Percentiles rank a stretch among this genome's conserved stretches.
Evolutionary conservation across 2,113 vertebrate species (phyloP).

Genomic region (Erythrocebus patas): DNA sequence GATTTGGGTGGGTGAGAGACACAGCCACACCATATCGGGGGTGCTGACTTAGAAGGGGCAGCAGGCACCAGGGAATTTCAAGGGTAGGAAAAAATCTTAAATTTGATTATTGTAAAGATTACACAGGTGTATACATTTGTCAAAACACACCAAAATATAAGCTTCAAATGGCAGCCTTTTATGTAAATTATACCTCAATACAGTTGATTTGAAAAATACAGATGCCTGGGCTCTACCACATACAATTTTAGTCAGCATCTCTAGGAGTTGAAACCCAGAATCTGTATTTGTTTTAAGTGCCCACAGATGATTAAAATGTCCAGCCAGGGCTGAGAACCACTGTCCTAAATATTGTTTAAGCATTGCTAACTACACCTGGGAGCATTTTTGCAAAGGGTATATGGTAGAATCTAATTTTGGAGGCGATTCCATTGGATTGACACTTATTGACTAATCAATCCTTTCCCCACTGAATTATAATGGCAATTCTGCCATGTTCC

Average conservation of each 20-base stretch:
- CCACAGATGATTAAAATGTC: background rate
- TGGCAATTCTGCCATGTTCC: background rate
- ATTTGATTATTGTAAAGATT: background rate
- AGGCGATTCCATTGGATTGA: background rate
- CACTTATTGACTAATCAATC: background rate
- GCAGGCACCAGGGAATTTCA: background rate
- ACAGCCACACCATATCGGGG: no score
- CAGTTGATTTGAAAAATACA: background rate
- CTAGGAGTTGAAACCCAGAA: background rate
- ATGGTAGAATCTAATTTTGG: background rate
- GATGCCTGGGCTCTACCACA: background rate
- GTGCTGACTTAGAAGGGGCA: background rate
- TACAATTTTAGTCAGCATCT: background rate
- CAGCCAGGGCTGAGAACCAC: background rate
- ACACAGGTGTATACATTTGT: background rate
- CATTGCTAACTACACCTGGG: background rate
- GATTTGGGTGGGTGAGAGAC: no score
- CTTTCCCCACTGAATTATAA: background rate
- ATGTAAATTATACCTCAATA: background rate
- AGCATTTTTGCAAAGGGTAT: background rate
- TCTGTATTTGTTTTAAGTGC: background rate
- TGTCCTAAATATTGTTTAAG: background rate
- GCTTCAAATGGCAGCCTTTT: background rate
- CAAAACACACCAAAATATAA: background rate
- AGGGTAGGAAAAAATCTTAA: background rate